phyloP scores from a whole-genome alignment of 2,888 invertebrate species.

The Spicauda simplicius region DNA sequence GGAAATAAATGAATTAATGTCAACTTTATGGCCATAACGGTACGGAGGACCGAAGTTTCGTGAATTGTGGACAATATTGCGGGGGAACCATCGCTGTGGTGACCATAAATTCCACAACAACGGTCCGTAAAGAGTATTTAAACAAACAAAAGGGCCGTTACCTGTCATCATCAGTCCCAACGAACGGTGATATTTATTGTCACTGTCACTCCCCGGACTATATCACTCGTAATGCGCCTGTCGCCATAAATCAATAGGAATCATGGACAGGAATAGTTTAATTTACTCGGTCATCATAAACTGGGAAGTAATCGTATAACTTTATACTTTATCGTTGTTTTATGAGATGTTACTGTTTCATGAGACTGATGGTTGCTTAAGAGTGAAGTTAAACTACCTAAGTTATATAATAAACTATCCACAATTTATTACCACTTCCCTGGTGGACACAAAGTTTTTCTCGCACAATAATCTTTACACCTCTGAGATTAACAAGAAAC shows the following conservation, averaged over 20 bases:
- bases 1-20: slow-evolving; percentile 32
- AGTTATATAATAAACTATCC: too few relatives aligned
- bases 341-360: too few relatives aligned
- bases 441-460: too few relatives aligned
- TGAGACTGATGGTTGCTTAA: too few relatives aligned
- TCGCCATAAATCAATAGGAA: slow-evolving; percentile 57
- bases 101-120: slow-evolving; percentile 22
- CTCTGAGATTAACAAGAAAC: too few relatives aligned
- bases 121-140: slow-evolving; percentile 43
- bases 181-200: slow-evolving; percentile 58
- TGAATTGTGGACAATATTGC: slow-evolving; percentile 32
- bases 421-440: too few relatives aligned
- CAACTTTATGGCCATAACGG: slow-evolving; percentile 24
- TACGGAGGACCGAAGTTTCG: slow-evolving; percentile 11
- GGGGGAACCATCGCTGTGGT: slow-evolving; percentile 23
- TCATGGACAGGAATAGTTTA: slow-evolving; percentile 28
- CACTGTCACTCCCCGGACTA: slow-evolving; percentile 47
- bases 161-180: slow-evolving; percentile 60
- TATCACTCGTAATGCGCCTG: slow-evolving; percentile 48
- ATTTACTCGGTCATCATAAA: slow-evolving; percentile 9
- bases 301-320: too few relatives aligned
- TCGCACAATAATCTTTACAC: too few relatives aligned
- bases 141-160: slow-evolving; percentile 55
- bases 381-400: too few relatives aligned
- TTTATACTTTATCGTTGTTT: too few relatives aligned